Evolutionary conservation across 1,140 invertebrate species (phyloP).

Genomic region (Oryctes rhinoceros): DNA sequence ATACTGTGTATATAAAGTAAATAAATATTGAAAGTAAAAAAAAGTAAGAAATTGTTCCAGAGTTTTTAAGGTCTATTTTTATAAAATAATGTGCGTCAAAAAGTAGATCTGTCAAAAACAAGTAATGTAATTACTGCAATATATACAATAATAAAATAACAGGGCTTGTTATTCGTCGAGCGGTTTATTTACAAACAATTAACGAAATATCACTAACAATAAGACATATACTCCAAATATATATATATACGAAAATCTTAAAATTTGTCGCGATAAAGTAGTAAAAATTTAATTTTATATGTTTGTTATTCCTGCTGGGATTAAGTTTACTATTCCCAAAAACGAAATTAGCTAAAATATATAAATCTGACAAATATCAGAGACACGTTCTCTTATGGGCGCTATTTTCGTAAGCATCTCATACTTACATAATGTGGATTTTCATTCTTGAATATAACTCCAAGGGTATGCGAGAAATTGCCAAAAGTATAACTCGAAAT

Average conservation of each 20-base stretch:
- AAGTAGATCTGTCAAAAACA: not conserved
- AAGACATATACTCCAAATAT: not conserved
- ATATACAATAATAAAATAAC: not conserved
- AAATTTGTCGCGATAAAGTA: too few relatives aligned
- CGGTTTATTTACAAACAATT: not conserved
- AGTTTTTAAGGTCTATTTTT: not conserved
- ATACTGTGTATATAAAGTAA: conserved; percentile 1
- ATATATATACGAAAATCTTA: conserved; percentile 1
- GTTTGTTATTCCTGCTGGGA: too few relatives aligned
- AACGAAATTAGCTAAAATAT: too few relatives aligned
- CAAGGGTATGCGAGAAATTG: too few relatives aligned
- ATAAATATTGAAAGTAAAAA: not conserved
- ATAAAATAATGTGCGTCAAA: not conserved
- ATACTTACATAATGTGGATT: not conserved
- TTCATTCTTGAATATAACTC: too few relatives aligned
- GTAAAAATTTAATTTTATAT: too few relatives aligned
- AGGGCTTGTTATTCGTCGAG: not conserved
- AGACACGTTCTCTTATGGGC: not conserved
- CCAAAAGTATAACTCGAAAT: not conserved
- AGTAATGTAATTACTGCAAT: not conserved
- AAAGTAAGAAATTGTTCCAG: not conserved
- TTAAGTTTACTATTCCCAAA: too few relatives aligned
- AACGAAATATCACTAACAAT: not conserved
- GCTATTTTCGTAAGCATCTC: not conserved
- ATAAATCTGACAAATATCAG: not conserved